A percentile compares a stretch with the other conserved stretches of the same genome.
These are phyloP conservation scores for Chaetorhynchus papuensis DNA, from an alignment of 2,113 vertebrate genomes.

Conservation along the genomic window DNA sequence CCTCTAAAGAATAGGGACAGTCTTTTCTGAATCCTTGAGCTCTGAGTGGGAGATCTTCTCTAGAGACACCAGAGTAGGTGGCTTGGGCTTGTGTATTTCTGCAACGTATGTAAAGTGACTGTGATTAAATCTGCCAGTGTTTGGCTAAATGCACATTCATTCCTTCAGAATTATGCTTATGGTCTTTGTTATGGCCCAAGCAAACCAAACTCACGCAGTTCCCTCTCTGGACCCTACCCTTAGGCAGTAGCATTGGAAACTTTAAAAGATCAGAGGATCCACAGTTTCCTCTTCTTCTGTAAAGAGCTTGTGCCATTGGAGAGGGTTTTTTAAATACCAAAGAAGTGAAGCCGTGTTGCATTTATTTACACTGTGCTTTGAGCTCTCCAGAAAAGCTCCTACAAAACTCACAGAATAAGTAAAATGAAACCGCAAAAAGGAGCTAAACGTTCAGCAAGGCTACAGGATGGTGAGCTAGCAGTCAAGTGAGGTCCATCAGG, in stretches of 20 bases:
- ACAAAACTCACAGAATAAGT: background rate
- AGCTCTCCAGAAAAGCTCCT: background rate
- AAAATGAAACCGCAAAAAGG: background rate
- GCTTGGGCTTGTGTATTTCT: slow-evolving; percentile 51
- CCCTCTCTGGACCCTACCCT: background rate
- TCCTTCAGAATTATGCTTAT: background rate
- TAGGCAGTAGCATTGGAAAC: background rate
- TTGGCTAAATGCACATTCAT: background rate
- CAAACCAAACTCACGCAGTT: background rate
- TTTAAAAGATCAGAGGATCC: background rate
- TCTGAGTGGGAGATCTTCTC: slow-evolving; percentile 56
- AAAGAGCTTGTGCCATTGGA: background rate
- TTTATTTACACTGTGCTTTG: slow-evolving; percentile 10
- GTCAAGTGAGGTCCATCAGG: background rate
- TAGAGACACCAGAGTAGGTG: slow-evolving; percentile 52
- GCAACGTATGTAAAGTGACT: slow-evolving; percentile 8
- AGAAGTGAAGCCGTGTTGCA: background rate
- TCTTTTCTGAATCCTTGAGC: slow-evolving; percentile 39
- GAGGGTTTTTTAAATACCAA: background rate
- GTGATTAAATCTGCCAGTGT: slow-evolving; percentile 18
- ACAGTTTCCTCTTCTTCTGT: background rate
- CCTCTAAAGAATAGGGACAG: slow-evolving; percentile 26
- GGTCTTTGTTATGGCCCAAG: background rate
- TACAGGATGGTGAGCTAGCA: background rate
- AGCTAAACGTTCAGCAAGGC: background rate